Conservation (phyloP, 2,888 invertebrate species). For the Rhorus exstirpatorius region DNA sequence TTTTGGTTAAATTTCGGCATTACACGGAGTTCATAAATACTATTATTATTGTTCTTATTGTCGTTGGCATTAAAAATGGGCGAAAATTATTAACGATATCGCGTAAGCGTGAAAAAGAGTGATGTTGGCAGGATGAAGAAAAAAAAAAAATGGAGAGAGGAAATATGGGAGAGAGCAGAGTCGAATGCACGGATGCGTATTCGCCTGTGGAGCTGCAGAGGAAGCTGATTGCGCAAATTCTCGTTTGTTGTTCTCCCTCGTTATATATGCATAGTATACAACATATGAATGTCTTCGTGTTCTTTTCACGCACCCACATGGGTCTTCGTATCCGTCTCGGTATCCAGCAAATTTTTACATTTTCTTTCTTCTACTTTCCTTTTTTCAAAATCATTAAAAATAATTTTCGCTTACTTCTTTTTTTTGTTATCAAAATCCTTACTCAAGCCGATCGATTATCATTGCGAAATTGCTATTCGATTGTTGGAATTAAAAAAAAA, state of each 20-base stretch:
- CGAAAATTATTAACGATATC: too few relatives aligned
- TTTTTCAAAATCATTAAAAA: too few relatives aligned
- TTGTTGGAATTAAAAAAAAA: too few relatives aligned
- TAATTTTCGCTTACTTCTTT: too few relatives aligned
- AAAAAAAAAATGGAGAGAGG: slow-evolving; percentile 19
- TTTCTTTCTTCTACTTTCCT: slow-evolving; percentile 29
- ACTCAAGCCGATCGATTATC: too few relatives aligned
- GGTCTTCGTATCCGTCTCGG: slow-evolving; percentile 56
- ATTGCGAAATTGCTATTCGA: too few relatives aligned
- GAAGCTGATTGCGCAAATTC: slow-evolving; percentile 74
- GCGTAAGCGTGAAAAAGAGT: neutral
- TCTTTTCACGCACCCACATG: slow-evolving; percentile 42
- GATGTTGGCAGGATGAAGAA: slow-evolving; percentile 10
- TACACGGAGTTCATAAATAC: too few relatives aligned
- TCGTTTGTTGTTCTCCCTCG: slow-evolving; percentile 42
- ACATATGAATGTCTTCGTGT: slow-evolving; percentile 4
- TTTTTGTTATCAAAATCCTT: too few relatives aligned
- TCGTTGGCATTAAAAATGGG: too few relatives aligned
- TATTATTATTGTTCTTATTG: too few relatives aligned
- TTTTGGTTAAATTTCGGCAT: too few relatives aligned
- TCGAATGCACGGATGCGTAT: slow-evolving; percentile 59
- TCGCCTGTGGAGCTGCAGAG: slow-evolving; percentile 54
- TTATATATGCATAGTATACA: slow-evolving; percentile 2
- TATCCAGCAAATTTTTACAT: slow-evolving; percentile 46
- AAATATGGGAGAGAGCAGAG: slow-evolving; percentile 23